Percentiles rank a stretch among this genome's conserved stretches.
These are phyloP conservation scores for Pomacea canaliculata DNA, from an alignment of 2,888 invertebrate species.

Conservation along the genomic window DNA sequence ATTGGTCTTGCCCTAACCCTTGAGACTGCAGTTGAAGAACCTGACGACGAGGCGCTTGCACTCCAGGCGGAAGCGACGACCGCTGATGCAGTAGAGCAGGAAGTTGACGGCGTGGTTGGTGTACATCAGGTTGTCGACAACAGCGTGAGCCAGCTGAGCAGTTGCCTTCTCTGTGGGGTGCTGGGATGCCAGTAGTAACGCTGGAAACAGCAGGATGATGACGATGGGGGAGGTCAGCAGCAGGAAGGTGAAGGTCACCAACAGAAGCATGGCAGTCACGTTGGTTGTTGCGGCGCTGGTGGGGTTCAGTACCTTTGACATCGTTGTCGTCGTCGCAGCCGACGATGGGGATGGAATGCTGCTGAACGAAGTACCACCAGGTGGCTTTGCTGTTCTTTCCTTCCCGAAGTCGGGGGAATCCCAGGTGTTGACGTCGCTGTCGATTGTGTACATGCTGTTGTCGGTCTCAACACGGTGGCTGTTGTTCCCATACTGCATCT, in stretches of 20 bases:
- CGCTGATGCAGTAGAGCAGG: conserved; percentile 33
- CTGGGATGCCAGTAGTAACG: conserved; percentile 22
- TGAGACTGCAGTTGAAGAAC: neutral
- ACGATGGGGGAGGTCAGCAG: conserved; percentile 31
- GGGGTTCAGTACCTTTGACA: neutral
- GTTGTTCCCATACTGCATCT: neutral
- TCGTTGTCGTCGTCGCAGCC: too few relatives aligned
- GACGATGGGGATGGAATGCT: neutral
- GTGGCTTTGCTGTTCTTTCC: neutral
- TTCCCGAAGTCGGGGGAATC: neutral
- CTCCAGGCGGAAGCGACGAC: conserved; percentile 28
- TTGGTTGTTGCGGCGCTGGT: neutral
- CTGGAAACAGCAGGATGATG: conserved; percentile 27
- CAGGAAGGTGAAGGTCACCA: conserved; percentile 35
- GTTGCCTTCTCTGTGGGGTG: conserved; percentile 16
- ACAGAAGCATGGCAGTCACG: conserved; percentile 31
- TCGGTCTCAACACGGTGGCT: neutral
- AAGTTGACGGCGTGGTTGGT: conserved; percentile 37
- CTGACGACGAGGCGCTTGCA: conserved; percentile 12
- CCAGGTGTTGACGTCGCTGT: neutral
- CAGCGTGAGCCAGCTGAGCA: conserved; percentile 26
- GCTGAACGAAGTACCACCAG: neutral
- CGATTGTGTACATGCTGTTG: conserved; percentile 1
- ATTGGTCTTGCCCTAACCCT: too few relatives aligned
- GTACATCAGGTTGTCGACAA: conserved; percentile 37